phyloP scores from a whole-genome alignment of 2,888 invertebrate species.

The Eustalomyia histrio region DNA sequence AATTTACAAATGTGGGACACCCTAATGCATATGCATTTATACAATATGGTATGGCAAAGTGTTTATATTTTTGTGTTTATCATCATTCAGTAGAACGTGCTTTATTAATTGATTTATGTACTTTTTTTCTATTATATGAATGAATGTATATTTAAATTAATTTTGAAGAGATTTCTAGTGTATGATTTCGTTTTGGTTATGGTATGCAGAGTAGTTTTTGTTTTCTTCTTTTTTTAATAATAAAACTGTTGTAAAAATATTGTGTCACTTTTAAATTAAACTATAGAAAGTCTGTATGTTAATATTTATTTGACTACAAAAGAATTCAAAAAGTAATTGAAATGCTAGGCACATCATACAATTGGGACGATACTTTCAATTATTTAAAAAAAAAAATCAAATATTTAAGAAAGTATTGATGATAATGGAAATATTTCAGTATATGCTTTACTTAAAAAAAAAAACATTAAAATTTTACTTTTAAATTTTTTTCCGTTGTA shows the following conservation, averaged over 20 bases:
- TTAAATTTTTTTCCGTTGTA: too few species aligned
- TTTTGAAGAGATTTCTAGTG: slow-evolving; percentile 56
- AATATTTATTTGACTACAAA: neutral
- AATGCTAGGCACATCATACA: slow-evolving; percentile 52
- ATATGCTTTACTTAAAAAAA: too few species aligned
- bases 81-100: slow-evolving; percentile 50
- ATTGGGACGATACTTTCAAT: slow-evolving; percentile 40
- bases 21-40: neutral
- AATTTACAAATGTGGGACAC: too few species aligned
- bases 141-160: slow-evolving; percentile 50
- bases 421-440: neutral
- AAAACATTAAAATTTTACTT: too few species aligned
- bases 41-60: neutral
- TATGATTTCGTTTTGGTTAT: slow-evolving; percentile 44
- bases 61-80: slow-evolving; percentile 11
- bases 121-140: neutral
- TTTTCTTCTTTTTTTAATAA: slow-evolving; percentile 21
- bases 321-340: slow-evolving; percentile 51
- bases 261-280: slow-evolving; percentile 44
- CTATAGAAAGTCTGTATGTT: slow-evolving; percentile 56
- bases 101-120: slow-evolving; percentile 61
- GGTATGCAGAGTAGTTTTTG: neutral
- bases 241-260: slow-evolving; percentile 57
- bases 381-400: neutral
- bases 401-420: slow-evolving; percentile 1